Percentiles rank a stretch among this genome's conserved stretches.
phyloP scores from a whole-genome alignment of 2,888 invertebrate genomes.

The Rotaria macrura region DNA sequence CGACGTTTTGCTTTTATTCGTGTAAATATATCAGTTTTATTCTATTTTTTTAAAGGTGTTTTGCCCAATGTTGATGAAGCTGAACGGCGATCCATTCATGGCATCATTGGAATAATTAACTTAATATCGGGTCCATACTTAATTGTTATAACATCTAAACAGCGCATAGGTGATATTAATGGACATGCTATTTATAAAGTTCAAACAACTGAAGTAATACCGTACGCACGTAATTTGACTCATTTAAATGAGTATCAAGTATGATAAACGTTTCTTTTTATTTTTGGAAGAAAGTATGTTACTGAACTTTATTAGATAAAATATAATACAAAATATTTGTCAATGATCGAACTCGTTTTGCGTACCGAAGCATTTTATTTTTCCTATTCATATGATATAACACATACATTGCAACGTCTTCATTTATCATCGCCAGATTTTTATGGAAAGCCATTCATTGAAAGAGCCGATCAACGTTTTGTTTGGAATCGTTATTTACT shows the following conservation, averaged over 20 bases:
- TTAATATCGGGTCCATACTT: slow-evolving; percentile 25
- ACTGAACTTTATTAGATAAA: slow-evolving; percentile 14
- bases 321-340: slow-evolving; percentile 66
- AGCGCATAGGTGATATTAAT: slow-evolving; percentile 22
- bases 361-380: slow-evolving; percentile 79
- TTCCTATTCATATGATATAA: slow-evolving; percentile 82
- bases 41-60: neutral
- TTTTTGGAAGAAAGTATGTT: neutral
- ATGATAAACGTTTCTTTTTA: neutral
- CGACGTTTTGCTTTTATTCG: neutral
- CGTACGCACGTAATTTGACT: neutral
- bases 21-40: too few relatives aligned
- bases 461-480: slow-evolving; percentile 67
- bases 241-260: slow-evolving; percentile 28
- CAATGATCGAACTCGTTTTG: slow-evolving; percentile 71
- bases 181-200: slow-evolving; percentile 27
- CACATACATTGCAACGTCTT: slow-evolving; percentile 67
- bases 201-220: slow-evolving; percentile 27
- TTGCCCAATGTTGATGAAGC: neutral
- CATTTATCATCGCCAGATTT: slow-evolving; percentile 32
- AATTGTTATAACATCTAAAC: slow-evolving; percentile 24
- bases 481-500: slow-evolving; percentile 82
- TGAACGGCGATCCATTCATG: slow-evolving; percentile 20
- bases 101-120: slow-evolving; percentile 20
- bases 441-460: slow-evolving; percentile 24